These are phyloP conservation scores for Heteromurus nitidus DNA, from an alignment of 2,888 invertebrate species.

Conservation along the genomic window DNA sequence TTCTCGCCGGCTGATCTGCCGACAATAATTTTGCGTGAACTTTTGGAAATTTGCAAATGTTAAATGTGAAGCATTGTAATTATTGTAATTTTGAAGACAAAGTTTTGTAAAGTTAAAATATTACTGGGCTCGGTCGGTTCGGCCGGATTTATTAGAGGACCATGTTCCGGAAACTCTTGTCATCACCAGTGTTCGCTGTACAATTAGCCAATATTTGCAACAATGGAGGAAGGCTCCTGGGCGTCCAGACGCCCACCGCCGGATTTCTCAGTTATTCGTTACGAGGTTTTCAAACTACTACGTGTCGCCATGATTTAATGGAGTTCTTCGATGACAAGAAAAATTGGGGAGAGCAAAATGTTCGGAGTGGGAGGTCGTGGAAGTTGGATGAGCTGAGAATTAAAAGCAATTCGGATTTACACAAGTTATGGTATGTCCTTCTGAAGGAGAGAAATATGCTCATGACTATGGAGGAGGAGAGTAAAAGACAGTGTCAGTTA, in stretches of 20 bases:
- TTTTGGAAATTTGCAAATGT: too few species aligned
- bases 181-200: neutral
- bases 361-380: conserved; percentile 92
- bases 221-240: too few species aligned
- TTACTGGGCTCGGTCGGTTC: neutral
- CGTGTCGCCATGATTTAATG: conserved; percentile 79
- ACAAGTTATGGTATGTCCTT: conserved; percentile 95
- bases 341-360: conserved; percentile 86
- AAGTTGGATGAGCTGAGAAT: conserved; percentile 91
- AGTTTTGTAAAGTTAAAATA: too few species aligned
- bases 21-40: too few species aligned
- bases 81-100: too few species aligned
- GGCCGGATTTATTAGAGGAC: neutral
- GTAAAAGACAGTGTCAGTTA: conserved; percentile 80
- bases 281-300: conserved; percentile 45
- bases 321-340: conserved; percentile 92
- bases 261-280: too few species aligned
- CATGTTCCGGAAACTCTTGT: neutral
- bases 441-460: conserved; percentile 98
- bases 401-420: conserved; percentile 95
- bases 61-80: too few species aligned
- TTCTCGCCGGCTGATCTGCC: too few species aligned
- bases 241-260: too few species aligned
- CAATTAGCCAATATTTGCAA: too few species aligned
- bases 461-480: conserved; percentile 93